A percentile compares a stretch with the other conserved stretches of the same genome.
Conservation (phyloP, 2,113 vertebrate genomes). For the Eidolon helvum region DNA sequence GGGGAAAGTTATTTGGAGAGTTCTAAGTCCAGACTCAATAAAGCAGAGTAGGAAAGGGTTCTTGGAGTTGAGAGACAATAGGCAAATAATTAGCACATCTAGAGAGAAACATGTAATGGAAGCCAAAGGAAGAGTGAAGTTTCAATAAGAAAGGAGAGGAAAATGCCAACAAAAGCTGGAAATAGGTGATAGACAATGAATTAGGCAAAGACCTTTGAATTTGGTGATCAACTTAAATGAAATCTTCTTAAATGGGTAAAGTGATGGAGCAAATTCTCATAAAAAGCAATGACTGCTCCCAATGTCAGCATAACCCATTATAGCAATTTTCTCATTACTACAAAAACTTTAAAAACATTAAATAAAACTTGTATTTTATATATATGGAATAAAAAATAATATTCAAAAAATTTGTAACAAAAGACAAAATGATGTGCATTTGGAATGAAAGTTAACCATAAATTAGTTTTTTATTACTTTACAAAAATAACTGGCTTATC, state of each 20-base stretch:
- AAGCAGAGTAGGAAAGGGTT: not conserved
- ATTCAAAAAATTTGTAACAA: not conserved
- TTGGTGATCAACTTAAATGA: not conserved
- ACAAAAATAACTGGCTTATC: not conserved
- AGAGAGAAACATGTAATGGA: not conserved
- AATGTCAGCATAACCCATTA: not conserved
- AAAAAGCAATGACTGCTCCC: not conserved
- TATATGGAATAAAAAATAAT: not conserved
- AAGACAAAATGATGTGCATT: not conserved
- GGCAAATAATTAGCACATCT: not conserved
- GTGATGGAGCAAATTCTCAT: not conserved
- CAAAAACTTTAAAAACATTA: not conserved
- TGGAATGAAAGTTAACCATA: not conserved
- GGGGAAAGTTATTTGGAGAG: not conserved
- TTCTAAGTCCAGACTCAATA: not conserved
- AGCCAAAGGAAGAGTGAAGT: not conserved
- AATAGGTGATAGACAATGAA: not conserved
- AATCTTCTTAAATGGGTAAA: not conserved
- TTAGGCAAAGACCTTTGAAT: not conserved
- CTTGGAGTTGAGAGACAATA: not conserved
- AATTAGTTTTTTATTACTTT: not conserved
- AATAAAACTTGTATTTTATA: not conserved
- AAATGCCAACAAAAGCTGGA: not conserved
- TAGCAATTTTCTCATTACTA: not conserved
- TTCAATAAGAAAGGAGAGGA: not conserved